phyloP scores from a whole-genome alignment of 2,888 invertebrate genomes.

The Himalopsyche kuldschensis region DNA sequence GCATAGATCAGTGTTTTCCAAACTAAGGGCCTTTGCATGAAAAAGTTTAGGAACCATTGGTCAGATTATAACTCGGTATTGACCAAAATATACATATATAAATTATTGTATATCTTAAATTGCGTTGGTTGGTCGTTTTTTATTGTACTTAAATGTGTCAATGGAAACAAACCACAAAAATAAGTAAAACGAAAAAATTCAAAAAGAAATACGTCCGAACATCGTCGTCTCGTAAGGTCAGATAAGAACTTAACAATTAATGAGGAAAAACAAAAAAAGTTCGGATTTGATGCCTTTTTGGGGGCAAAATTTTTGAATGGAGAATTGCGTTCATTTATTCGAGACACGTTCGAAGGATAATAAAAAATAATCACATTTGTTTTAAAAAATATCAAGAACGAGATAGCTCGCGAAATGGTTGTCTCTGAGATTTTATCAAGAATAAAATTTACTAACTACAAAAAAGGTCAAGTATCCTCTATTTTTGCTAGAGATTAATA shows the following conservation, averaged over 20 bases:
- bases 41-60: too few relatives aligned
- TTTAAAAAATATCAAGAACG: neutral
- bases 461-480: too few relatives aligned
- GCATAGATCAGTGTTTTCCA: too few relatives aligned
- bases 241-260: neutral
- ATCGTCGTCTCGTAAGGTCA: neutral
- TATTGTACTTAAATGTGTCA: too few relatives aligned
- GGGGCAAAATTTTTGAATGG: neutral
- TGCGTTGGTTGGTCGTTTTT: too few relatives aligned
- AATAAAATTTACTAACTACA: too few relatives aligned
- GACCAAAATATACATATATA: too few relatives aligned
- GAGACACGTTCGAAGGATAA: neutral
- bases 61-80: too few relatives aligned
- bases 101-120: too few relatives aligned
- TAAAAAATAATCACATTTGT: neutral
- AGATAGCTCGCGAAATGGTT: neutral
- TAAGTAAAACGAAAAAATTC: neutral
- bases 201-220: neutral
- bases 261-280: neutral
- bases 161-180: neutral
- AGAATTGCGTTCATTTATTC: neutral
- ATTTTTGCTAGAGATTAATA: too few relatives aligned
- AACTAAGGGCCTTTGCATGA: too few relatives aligned
- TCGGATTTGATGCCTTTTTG: neutral
- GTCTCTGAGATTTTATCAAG: neutral